Evolutionary conservation across 2,113 vertebrate genomes (phyloP).

Genomic region (Clarias gariepinus): DNA sequence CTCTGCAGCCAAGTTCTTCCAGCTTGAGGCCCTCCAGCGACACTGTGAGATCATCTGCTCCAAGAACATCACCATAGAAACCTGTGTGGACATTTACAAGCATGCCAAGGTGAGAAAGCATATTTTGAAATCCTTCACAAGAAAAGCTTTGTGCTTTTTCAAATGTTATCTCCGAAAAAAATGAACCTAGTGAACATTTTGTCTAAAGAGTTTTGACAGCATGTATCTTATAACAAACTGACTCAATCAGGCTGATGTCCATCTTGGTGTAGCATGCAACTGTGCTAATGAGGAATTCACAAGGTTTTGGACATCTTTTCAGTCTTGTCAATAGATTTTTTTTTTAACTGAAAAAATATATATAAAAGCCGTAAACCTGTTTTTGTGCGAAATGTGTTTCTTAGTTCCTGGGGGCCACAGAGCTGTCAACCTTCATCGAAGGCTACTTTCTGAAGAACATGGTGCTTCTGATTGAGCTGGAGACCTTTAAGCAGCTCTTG

Average conservation of each 20-base stretch:
- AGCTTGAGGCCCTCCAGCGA: slow-evolving; percentile 77
- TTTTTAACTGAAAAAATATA: neutral
- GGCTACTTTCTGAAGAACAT: slow-evolving; percentile 82
- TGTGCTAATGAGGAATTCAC: neutral
- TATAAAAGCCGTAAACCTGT: neutral
- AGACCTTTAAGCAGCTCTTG: slow-evolving; percentile 94
- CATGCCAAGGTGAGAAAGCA: slow-evolving; percentile 71
- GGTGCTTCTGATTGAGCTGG: slow-evolving; percentile 79
- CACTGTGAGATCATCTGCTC: slow-evolving; percentile 84
- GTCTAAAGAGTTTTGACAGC: neutral
- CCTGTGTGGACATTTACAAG: slow-evolving; percentile 77
- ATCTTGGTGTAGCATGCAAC: neutral
- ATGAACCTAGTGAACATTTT: neutral
- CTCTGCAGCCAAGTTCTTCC: slow-evolving; percentile 79
- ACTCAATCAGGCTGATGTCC: neutral
- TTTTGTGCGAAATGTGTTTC: neutral
- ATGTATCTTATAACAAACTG: neutral
- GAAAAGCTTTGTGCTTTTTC: neutral
- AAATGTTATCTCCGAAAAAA: neutral
- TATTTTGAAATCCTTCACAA: neutral
- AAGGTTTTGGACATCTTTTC: neutral
- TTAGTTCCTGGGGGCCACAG: slow-evolving; percentile 73
- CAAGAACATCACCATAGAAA: slow-evolving; percentile 78
- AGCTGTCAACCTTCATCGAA: slow-evolving; percentile 76
- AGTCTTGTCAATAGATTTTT: neutral